Conservation (phyloP, 1,140 invertebrate species). For the Drosophila hydei region DNA sequence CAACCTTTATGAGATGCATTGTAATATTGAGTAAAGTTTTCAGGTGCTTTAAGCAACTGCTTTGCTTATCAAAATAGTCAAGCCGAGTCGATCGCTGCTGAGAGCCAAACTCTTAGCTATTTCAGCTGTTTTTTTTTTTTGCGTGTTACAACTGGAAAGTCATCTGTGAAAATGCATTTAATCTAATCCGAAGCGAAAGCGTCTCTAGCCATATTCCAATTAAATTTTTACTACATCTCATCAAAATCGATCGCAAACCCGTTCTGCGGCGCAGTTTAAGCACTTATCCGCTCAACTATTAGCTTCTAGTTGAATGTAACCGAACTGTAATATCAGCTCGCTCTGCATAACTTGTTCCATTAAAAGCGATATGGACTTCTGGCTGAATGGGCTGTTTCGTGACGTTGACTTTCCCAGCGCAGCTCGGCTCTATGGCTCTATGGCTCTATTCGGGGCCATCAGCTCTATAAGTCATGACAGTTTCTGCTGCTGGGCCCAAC, state of each 20-base stretch:
- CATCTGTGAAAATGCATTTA: constrained; percentile 1
- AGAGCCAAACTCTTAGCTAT: not conserved
- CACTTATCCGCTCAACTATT: constrained; percentile 10
- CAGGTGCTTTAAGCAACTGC: not conserved
- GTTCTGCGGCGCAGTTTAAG: constrained; percentile 2
- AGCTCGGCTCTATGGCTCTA: not conserved
- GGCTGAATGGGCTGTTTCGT: not conserved
- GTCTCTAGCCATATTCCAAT: constrained; percentile 31
- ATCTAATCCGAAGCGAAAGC: constrained; percentile 39
- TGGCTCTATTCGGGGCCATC: constrained; percentile 26
- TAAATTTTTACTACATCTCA: constrained; percentile 29
- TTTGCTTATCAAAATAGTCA: no score
- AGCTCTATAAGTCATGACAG: constrained; percentile 26
- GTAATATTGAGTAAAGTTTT: not conserved
- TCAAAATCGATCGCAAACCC: constrained; percentile 8
- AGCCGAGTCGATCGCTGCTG: no score
- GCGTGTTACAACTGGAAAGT: no score
- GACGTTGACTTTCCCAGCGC: constrained; percentile 20
- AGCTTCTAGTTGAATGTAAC: constrained; percentile 16
- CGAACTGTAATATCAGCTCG: constrained; percentile 28
- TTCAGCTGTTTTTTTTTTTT: not conserved
- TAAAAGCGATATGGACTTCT: constrained; percentile 18
- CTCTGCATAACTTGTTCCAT: constrained; percentile 39
- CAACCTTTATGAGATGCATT: no score
- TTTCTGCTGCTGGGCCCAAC: constrained; percentile 1